Base-by-base conservation (phyloP, 1,140 invertebrate species). In the Drosophila ohnishii region DNA sequence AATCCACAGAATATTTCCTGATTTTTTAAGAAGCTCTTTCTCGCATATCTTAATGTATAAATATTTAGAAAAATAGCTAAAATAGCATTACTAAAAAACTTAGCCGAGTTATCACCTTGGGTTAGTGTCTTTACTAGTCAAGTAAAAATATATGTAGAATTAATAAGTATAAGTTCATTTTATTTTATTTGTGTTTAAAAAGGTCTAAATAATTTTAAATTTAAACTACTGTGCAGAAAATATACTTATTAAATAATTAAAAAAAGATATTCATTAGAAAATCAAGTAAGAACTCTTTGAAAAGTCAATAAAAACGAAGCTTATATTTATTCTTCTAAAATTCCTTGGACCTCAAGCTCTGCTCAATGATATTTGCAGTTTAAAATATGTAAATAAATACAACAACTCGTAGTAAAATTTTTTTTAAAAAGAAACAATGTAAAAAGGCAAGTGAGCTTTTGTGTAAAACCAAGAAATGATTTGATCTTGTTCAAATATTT, bases 401-500 rank as follows among this genome's bases (percentile, higher is more conserved):
- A 42, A 10, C 40, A 19, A 25, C 45, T 47, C 25, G n/a, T n/a
- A n/a, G n/a, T n/a, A n/a, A n/a, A n/a, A n/a, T n/a, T n/a, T n/a
- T n/a, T n/a, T 47, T 11, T 14, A 9, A 9, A 47, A 28, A 48
- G 9, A 48, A 48, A 5, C 22, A n/a, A 19, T 53, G 50, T 53
- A 35, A 53, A 55, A 22, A 37, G 5, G 2, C n/a, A 37, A 13
- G 19, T 53, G 16, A 53, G 50, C 50, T 53, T 34, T 53, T 16
- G n/a, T 53, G 30, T 34, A 53, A 53, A 53, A 19, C 3, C 16
- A 53, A 32, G n/a, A 19, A 19, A 53, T 13, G 16, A 53, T 51
- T 32, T n/a, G 25, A 50, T 50, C 47, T 13, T 53, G n/a, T 32
- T 30, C 8, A 51, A 28, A 51, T 51, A 51, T 32, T 34, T 37